Evolutionary conservation across 1,140 invertebrate genomes (phyloP), one percentile per base, ranked within the genome.

Genomic region (Oreohelix idahoensis): DNA sequence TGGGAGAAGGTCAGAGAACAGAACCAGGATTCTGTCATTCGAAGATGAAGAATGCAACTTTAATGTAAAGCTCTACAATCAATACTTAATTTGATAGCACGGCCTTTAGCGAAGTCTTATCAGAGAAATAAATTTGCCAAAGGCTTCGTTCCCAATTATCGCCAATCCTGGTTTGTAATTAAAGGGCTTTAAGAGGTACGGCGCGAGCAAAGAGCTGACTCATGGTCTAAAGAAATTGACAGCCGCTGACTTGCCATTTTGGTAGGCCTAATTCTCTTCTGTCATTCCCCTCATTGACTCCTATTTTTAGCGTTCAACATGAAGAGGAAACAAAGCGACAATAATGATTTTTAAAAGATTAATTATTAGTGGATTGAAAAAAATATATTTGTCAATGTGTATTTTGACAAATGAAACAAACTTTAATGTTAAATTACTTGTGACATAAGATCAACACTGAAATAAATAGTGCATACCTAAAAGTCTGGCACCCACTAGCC

Each of bases 401-500:
- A n/a, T n/a, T n/a, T n/a, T n/a, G n/a, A n/a, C n/a, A n/a, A n/a
- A n/a, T n/a, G n/a, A n/a, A n/a, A n/a, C n/a, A n/a, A n/a, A n/a
- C n/a, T n/a, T n/a, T n/a, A n/a, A n/a, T n/a, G n/a, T n/a, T n/a
- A n/a, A n/a, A n/a, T n/a, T n/a, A n/a, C n/a, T n/a, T n/a, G n/a
- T n/a, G n/a, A n/a, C n/a, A n/a, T n/a, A n/a, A n/a, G n/a, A n/a
- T n/a, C n/a, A n/a, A n/a, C n/a, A n/a, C n/a, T n/a, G n/a, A n/a
- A n/a, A n/a, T n/a, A n/a, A n/a, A n/a, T n/a, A 45, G 5, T 58
- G 15, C 63, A 13, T 75, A 10, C 98, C 96, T 81, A 98, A 92
- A 20, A 99, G 93, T 81, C 98, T 93, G 0, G 98, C 98, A 84
- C 98, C 94, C 87, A 99, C 99, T 81, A 99, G 94, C 26, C 93